Base-by-base conservation (phyloP, 2,888 invertebrate species). In the Caenorhabditis sinica region DNA sequence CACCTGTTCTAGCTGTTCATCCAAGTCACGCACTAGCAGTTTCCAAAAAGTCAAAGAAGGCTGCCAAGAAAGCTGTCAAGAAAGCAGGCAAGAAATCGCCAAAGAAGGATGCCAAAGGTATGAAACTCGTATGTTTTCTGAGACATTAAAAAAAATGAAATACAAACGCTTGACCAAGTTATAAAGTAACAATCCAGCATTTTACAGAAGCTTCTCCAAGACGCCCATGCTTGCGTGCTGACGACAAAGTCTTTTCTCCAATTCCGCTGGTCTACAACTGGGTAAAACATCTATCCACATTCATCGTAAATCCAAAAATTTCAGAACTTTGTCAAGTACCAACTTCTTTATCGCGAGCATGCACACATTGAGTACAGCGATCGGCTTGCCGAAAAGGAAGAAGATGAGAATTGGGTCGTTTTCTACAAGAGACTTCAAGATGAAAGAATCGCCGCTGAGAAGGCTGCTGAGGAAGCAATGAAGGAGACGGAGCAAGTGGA, bases 371-470 rank as follows among this genome's bases (percentile, higher is more conserved):
- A 40, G 6, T 69, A 40, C 40, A 0, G 20, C 3, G n/a, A 25
- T 20, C 53, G 40, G 2, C 3, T 69, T 6, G 40, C 40, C 13
- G 71, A 60, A 11, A 72, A 60, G n/a, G 30, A 11, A 25, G 71
- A 40, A 5, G 28, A 60, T 17, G 71, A 72, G 58, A 72, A 8
- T 2, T 72, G 71, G 71, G 60, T 45, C 1, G 71, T 28, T 0
- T 72, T 72, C n/a, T 72, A 40, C 60, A 36, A 40, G 9, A n/a
- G 71, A 17, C 43, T 63, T 15, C n/a, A 63, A 1, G n/a, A n/a
- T 1, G 63, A 36, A 9, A n/a, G 33, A 15, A 63, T 63, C 40
- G 40, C 9, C n/a, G 40, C 25, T 25, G 36, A 25, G 17, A 17
- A 17, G 15, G 36, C 66, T 28, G 13, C 23, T 2, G 51, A 51